Evolutionary conservation across 2,113 vertebrate genomes (phyloP).

Genomic region (Oncorhynchus masou): DNA sequence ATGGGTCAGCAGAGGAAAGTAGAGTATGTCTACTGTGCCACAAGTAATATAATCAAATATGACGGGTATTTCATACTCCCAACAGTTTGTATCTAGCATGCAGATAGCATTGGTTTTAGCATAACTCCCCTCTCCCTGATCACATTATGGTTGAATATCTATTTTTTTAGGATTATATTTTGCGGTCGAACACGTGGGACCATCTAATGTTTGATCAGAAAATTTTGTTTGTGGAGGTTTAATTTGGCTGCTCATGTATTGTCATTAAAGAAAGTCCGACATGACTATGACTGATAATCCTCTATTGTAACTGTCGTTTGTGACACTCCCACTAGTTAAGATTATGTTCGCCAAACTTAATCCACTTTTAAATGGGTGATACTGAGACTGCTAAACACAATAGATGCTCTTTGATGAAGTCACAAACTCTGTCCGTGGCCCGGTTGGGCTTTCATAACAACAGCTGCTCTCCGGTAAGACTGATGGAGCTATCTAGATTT

Average conservation of each 20-base stretch:
- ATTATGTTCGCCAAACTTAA: slow-evolving; percentile 5
- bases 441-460: neutral
- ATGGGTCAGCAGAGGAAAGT: neutral
- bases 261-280: neutral
- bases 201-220: neutral
- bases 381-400: neutral
- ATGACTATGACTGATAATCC: neutral
- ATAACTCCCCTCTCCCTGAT: neutral
- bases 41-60: neutral
- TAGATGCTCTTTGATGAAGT: neutral
- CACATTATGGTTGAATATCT: neutral
- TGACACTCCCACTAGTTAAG: neutral
- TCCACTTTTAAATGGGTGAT: slow-evolving; percentile 1
- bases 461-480: slow-evolving; percentile 5
- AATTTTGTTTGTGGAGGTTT: neutral
- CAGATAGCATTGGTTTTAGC: no score
- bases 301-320: neutral
- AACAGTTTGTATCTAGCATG: neutral
- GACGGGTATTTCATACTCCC: neutral
- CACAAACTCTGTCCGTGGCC: neutral
- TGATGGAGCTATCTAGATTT: neutral
- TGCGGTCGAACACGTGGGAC: neutral
- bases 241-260: neutral
- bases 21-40: neutral
- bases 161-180: neutral